These are phyloP conservation scores for Cryptoprocta ferox DNA, from an alignment of 2,797 vertebrate genomes.

Conservation along the genomic window DNA sequence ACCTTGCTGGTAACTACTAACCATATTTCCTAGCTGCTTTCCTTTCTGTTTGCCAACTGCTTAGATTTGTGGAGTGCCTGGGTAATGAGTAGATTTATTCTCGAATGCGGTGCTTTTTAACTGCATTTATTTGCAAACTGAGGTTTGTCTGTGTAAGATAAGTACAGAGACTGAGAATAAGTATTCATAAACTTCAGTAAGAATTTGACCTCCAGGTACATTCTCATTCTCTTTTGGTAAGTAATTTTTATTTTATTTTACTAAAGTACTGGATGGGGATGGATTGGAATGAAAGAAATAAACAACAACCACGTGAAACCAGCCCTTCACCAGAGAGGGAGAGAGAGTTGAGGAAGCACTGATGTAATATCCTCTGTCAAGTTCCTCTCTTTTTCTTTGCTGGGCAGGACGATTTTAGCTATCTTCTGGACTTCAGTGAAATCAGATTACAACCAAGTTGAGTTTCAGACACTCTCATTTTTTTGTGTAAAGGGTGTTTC, in stretches of 20 bases:
- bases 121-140: not conserved
- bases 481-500: not conserved
- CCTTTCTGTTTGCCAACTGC: not conserved
- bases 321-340: not conserved
- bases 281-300: not conserved
- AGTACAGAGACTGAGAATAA: not conserved
- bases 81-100: not conserved
- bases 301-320: accelerated
- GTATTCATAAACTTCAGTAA: not conserved
- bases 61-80: not conserved
- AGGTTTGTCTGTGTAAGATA: not conserved
- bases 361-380: accelerated
- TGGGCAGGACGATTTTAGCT: not conserved
- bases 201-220: not conserved
- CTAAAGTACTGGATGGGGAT: not conserved
- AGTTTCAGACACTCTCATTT: not conserved
- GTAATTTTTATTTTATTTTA: not conserved
- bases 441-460: not conserved
- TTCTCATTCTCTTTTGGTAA: not conserved
- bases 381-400: not conserved
- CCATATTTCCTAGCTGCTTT: accelerated
- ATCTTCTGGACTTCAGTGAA: not conserved
- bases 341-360: not conserved
- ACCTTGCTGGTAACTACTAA: not conserved
- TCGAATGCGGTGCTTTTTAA: not conserved